Base-by-base conservation (phyloP, 1,140 invertebrate species). In the Leptoteleia sp. region DNA sequence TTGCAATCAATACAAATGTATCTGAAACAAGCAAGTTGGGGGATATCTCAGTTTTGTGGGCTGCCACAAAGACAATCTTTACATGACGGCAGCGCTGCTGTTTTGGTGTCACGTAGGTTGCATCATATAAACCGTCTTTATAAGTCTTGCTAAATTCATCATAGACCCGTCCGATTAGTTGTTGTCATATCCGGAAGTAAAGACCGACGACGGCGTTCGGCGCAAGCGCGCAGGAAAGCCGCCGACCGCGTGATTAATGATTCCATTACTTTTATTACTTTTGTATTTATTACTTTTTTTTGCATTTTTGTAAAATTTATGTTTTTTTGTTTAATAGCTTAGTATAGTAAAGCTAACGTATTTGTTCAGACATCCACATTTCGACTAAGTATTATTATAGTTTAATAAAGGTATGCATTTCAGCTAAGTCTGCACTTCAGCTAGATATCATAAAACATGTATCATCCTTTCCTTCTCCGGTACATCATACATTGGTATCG, bases 1-100 rank as follows among this genome's bases (percentile, higher is more conserved):
- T 89, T 90, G 89, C 88, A 90, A 90, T 90, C 89, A 90, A 90
- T 90, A 90, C 89, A 90, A 90, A 90, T 89, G 88, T 90, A 90
- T 89, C 88, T 89, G 87, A 89, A 90, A 90, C 88, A 90, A 90
- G 89, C 89, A 90, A 89, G 87, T 88, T 89, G 88, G 89, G 88
- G 88, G 88, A 90, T 89, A 89, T 89, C 87, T 90, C 88, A 90
- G 86, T 88, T 88, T 88, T 82, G 81, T 82, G 81, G 70, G 86
- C 88, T 88, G 85, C 83, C 88, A 86, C 82, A 86, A 83, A 82
- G 81, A 86, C 87, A 87, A 83, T 67, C 87, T 83, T 82, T 83
- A 88, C 88, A 84, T 87, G 84, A 84, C 83, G 84, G 85, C 85
- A 89, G 88, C 85, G 83, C 70, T 85, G 84, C 85, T 85, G 81